These are phyloP conservation scores for Cryptosula pallasiana DNA, from an alignment of 2,888 invertebrate genomes.

Conservation along the genomic window DNA sequence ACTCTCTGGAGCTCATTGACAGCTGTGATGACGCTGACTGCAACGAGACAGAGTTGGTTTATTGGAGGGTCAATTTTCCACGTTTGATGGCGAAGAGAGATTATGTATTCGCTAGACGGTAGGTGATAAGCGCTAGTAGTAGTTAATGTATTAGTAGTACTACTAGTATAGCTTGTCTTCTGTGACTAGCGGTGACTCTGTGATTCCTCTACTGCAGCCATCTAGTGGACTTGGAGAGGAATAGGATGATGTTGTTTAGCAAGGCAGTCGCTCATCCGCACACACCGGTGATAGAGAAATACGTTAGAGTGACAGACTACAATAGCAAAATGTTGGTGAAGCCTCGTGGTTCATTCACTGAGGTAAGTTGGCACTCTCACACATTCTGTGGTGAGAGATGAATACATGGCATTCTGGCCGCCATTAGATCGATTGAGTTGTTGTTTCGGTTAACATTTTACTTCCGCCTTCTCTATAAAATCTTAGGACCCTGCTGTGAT, in stretches of 20 bases:
- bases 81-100: constrained; percentile 9
- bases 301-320: constrained; percentile 14
- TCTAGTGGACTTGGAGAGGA: not conserved
- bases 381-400: no score
- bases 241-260: not conserved
- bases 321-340: not conserved
- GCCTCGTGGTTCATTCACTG: not conserved
- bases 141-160: no score
- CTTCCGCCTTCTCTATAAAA: no score
- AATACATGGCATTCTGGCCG: no score
- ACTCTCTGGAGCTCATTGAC: not conserved
- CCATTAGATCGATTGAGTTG: no score
- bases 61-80: constrained; percentile 22
- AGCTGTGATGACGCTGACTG: not conserved
- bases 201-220: no score
- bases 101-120: constrained; percentile 1
- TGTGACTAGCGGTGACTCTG: no score
- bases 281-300: not conserved
- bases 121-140: not conserved
- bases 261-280: not conserved
- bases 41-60: not conserved
- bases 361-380: no score
- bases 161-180: no score
- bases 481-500: no score
- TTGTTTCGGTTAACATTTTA: no score